Conservation (phyloP, 2,113 vertebrate species). For the Pseudopipra pipra region DNA sequence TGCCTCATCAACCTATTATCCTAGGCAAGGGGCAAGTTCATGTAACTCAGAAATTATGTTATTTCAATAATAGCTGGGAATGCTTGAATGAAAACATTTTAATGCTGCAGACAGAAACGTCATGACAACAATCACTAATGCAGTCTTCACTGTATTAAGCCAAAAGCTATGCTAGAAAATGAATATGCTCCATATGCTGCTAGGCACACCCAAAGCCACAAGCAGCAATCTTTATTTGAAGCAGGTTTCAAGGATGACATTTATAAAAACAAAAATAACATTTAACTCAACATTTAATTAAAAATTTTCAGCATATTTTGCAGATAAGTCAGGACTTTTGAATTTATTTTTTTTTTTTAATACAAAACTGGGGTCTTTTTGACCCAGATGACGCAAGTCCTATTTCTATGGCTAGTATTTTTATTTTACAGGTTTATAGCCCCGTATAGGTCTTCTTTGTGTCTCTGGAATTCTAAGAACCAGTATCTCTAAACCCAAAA, state of each 20-base stretch:
- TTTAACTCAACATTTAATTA: background rate
- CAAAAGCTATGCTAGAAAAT: background rate
- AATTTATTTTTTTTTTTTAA: background rate
- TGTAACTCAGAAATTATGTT: background rate
- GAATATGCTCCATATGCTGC: background rate
- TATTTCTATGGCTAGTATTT: background rate
- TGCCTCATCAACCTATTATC: conserved; percentile 17
- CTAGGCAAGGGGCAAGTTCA: background rate
- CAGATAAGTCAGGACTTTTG: background rate
- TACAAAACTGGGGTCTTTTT: background rate
- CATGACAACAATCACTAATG: conserved; percentile 39
- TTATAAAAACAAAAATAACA: background rate
- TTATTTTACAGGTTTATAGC: background rate
- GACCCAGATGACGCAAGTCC: background rate
- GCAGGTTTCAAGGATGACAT: background rate
- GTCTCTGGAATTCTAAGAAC: background rate
- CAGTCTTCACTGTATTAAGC: conserved; percentile 18
- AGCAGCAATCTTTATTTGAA: background rate
- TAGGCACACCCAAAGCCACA: background rate
- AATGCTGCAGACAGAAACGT: conserved; percentile 33
- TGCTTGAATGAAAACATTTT: conserved; percentile 24
- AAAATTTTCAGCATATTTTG: background rate
- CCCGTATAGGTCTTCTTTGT: background rate
- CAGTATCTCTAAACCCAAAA: background rate
- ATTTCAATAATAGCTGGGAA: conserved; percentile 10